Base-by-base conservation (phyloP, 1,140 invertebrate species). In the Diachasmimorpha longicaudata region DNA sequence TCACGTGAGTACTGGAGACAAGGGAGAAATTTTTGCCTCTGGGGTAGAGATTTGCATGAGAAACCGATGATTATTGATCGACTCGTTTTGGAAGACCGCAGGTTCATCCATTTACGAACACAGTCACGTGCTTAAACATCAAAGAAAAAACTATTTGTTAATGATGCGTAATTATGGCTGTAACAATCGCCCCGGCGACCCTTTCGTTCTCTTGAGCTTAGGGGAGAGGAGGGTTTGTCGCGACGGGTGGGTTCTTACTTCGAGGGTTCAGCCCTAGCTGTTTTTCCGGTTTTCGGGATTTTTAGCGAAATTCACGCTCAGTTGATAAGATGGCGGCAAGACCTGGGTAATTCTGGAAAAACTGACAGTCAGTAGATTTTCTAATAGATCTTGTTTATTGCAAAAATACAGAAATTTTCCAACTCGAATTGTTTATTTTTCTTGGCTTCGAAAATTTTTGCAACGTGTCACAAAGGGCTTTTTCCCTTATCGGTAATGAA, bases 91-190 rank as follows among this genome's bases (percentile, higher is more conserved):
- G 58, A 3, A 4, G 9, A 21, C 14, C 31, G 4, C 58, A 10
- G 58, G 58, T 63, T 63, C 23, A 23, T 25, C 13, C 58, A 63
- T 63, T 63, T 63, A 23, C 13, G 8, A 23, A 63, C 8, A 23
- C 58, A 39, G 66, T 13, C 77, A 81, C 77, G 80, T 82, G 79
- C 75, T 78, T 72, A 63, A 76, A 81, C 78, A 81, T 85, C 82
- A 85, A 84, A 85, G 83, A 79, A 83, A 63, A 25, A 19, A 75
- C 82, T 84, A 83, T 84, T 84, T 83, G 82, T 83, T 84, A 84
- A 84, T 82, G 82, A 83, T 80, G 79, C 79, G 75, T 85, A 84
- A 82, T 85, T 85, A 84, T 83, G 79, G 37, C 55, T 77, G 69
- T 75, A 72, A 81, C 80, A 81, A 81, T 80, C 74, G 58, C 74